A percentile compares a stretch with the other conserved stretches of the same genome.
Evolutionary conservation across 2,113 vertebrate species (phyloP).

Genomic region (Procavia capensis): DNA sequence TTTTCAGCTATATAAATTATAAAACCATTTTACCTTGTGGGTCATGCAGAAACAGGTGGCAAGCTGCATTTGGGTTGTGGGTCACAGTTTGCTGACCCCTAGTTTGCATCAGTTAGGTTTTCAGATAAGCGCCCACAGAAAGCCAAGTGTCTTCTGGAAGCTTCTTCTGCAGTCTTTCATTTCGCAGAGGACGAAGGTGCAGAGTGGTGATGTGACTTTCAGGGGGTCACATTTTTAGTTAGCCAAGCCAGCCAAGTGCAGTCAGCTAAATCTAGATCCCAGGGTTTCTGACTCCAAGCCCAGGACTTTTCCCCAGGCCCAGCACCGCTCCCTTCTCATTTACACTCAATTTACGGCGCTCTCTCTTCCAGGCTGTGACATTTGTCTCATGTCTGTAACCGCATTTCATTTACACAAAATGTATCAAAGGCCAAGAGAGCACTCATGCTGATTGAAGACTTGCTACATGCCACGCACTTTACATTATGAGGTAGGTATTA

Average conservation of each 20-base stretch:
- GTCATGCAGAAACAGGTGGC: neutral
- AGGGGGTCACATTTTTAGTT: too few relatives aligned
- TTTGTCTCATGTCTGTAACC: neutral
- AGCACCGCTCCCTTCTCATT: neutral
- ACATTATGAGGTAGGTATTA: neutral
- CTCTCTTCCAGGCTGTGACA: neutral
- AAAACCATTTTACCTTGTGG: neutral
- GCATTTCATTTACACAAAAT: neutral
- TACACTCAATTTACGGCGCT: rapidly evolving
- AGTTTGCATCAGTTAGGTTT: neutral
- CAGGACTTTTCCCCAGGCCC: too few relatives aligned
- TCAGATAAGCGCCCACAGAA: neutral
- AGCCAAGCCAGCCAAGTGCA: too few relatives aligned
- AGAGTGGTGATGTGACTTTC: neutral
- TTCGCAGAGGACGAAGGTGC: neutral
- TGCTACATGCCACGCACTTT: neutral
- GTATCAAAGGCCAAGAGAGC: neutral
- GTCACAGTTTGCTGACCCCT: neutral
- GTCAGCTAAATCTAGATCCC: neutral
- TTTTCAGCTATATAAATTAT: neutral
- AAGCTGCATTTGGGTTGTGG: neutral
- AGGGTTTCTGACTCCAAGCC: neutral
- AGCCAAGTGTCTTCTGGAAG: neutral
- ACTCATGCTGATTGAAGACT: neutral
- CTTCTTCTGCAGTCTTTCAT: neutral